Percentiles rank a stretch among this genome's conserved stretches.
phyloP scores from a whole-genome alignment of 2,797 vertebrate species.

The Choloepus didactylus region DNA sequence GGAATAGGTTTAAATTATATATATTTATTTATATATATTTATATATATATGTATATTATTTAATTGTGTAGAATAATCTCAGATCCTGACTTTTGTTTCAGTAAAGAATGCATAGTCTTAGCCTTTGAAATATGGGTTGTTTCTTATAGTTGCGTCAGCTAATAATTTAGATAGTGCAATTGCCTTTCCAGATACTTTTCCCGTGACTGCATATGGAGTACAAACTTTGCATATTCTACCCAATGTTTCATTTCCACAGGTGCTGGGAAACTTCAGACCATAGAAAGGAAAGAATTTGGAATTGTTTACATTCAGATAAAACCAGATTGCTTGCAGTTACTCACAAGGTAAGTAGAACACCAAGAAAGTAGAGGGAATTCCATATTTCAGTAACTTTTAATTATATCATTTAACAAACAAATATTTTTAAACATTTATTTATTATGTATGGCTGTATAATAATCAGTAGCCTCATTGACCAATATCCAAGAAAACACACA shows the following conservation, averaged over 20 bases:
- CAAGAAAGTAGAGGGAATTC: not conserved
- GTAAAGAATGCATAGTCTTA: not conserved
- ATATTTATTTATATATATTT: too few species aligned
- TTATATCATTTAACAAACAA: not conserved
- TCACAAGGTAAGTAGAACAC: not conserved
- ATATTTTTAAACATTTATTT: conserved; percentile 16
- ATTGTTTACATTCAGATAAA: not conserved
- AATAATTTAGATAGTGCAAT: not conserved
- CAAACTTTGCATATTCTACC: not conserved
- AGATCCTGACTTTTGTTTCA: not conserved
- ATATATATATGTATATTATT: too few species aligned
- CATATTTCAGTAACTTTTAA: not conserved
- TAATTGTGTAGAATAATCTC: not conserved
- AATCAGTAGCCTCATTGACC: not conserved
- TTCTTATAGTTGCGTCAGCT: not conserved
- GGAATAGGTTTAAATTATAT: not conserved
- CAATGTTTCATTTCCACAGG: not conserved
- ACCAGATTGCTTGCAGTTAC: not conserved
- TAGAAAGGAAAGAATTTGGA: not conserved
- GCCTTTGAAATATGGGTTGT: not conserved
- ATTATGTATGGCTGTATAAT: not conserved
- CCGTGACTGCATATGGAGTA: not conserved
- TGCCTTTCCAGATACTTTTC: not conserved
- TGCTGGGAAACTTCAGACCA: not conserved
- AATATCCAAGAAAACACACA: not conserved